Percentiles rank a stretch among this genome's conserved stretches.
phyloP scores from a whole-genome alignment of 2,888 invertebrate species.

The Pogonocherus hispidulus region DNA sequence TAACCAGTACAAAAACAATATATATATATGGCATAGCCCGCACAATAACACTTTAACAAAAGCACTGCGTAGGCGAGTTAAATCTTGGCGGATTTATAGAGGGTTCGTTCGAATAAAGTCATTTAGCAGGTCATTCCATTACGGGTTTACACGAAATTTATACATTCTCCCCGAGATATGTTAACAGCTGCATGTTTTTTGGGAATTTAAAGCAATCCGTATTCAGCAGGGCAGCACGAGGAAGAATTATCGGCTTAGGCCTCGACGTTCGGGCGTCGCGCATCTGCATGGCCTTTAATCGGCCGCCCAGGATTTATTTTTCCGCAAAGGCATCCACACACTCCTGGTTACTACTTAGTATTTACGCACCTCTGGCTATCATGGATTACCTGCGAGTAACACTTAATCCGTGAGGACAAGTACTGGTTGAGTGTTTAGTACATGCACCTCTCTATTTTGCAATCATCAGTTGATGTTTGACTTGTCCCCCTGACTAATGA shows the following conservation, averaged over 20 bases:
- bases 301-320: conserved; percentile 64
- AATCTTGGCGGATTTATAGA: conserved; percentile 28
- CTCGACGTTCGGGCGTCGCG: conserved; percentile 59
- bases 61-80: conserved; percentile 23
- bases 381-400: too few species aligned
- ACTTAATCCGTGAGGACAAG: too few species aligned
- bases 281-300: conserved; percentile 67
- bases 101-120: conserved; percentile 35
- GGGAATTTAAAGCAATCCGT: conserved; percentile 55
- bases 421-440: too few species aligned
- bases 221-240: conserved; percentile 57
- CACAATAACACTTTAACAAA: too few species aligned
- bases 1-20: too few species aligned
- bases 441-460: too few species aligned
- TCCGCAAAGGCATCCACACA: conserved; percentile 58
- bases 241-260: conserved; percentile 62
- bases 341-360: too few species aligned
- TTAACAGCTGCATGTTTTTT: conserved; percentile 48
- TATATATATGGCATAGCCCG: too few species aligned
- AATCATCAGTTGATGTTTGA: too few species aligned
- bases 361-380: too few species aligned
- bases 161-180: conserved; percentile 41
- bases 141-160: conserved; percentile 41
- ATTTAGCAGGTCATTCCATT: conserved; percentile 42
- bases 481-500: too few species aligned